phyloP scores from a whole-genome alignment of 2,113 vertebrate genomes.

The Marmota flaviventris region DNA sequence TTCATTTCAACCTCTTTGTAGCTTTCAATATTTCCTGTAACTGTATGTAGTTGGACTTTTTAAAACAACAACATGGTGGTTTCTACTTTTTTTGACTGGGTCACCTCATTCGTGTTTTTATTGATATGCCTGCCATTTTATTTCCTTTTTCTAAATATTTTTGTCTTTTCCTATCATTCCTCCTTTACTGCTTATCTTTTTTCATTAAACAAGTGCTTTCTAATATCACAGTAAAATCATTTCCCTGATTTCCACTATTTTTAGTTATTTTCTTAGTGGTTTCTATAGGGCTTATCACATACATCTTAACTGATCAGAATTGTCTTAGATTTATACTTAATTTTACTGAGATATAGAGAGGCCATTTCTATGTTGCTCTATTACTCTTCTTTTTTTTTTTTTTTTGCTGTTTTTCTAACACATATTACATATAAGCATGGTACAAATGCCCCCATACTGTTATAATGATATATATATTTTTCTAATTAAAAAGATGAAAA shows the following conservation, averaged over 20 bases:
- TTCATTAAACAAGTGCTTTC: neutral
- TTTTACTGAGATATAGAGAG: neutral
- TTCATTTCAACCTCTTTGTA: neutral
- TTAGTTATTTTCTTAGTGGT: neutral
- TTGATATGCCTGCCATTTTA: neutral
- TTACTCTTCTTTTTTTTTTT: neutral
- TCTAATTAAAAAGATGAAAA: neutral
- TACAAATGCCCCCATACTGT: neutral
- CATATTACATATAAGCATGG: neutral
- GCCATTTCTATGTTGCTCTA: neutral
- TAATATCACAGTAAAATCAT: neutral
- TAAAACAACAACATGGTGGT: neutral
- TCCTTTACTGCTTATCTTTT: neutral
- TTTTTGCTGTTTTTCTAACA: neutral
- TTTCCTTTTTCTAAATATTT: neutral
- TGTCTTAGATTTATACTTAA: neutral
- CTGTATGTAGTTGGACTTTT: neutral
- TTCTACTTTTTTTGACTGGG: neutral
- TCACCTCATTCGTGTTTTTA: constrained; percentile 8
- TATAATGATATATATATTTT: neutral
- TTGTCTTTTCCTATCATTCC: neutral
- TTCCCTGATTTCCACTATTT: neutral
- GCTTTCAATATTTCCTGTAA: neutral
- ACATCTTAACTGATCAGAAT: neutral
- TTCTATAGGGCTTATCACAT: neutral